Evolutionary conservation across 1,140 invertebrate genomes (phyloP).

Genomic region (Lordiphosa stackelbergi): DNA sequence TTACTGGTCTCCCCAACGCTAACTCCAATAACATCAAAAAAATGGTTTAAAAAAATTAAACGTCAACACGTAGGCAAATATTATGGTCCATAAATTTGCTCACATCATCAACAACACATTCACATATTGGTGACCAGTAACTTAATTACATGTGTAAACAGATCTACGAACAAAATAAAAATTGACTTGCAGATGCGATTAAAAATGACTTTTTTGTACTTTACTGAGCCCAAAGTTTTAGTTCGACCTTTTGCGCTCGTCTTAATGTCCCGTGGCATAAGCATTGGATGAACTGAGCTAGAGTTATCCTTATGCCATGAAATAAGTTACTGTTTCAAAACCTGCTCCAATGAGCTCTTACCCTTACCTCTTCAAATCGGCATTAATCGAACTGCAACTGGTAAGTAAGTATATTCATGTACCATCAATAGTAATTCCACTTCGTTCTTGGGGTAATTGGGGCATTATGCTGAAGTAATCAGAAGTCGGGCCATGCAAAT

Average conservation of each 20-base stretch:
- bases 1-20: conserved; percentile 11
- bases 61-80: conserved; percentile 40
- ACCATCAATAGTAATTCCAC: too few species aligned
- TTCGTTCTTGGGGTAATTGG: conserved; percentile 1
- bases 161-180: conserved; percentile 29
- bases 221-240: too few species aligned
- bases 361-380: too few species aligned
- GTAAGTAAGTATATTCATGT: too few species aligned
- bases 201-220: too few species aligned
- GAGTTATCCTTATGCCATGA: too few species aligned
- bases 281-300: too few species aligned
- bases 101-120: conserved; percentile 36
- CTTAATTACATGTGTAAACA: conserved; percentile 59
- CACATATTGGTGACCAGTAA: conserved; percentile 41
- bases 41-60: conserved; percentile 16
- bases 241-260: too few species aligned
- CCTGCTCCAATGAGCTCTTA: too few species aligned
- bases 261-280: too few species aligned
- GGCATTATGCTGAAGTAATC: not conserved
- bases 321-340: too few species aligned
- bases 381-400: too few species aligned
- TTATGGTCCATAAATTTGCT: conserved; percentile 60
- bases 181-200: not conserved
- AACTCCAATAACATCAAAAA: conserved; percentile 18
- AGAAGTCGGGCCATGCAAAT: not conserved